phyloP scores from a whole-genome alignment of 2,113 vertebrate genomes.

The Neopipo cinnamomea region DNA sequence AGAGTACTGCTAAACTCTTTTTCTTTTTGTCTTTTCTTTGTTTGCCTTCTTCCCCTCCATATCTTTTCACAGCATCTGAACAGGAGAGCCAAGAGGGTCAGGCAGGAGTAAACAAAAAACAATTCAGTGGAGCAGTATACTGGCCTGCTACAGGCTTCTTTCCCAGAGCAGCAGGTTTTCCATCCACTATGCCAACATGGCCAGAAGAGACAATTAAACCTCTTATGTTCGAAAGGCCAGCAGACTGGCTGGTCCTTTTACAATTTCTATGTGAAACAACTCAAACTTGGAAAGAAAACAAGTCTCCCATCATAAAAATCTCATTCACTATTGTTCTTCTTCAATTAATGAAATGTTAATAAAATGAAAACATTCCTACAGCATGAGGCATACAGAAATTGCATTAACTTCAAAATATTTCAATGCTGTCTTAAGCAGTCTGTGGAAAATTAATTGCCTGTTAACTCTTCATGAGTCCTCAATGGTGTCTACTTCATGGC shows the following conservation, averaged over 20 bases:
- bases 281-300: neutral
- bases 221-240: neutral
- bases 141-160: neutral
- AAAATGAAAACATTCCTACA: conserved; percentile 7
- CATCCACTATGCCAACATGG: neutral
- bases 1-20: too few relatives aligned
- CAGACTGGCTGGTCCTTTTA: neutral
- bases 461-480: neutral
- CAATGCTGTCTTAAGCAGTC: neutral
- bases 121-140: neutral
- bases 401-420: neutral
- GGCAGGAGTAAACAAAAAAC: neutral
- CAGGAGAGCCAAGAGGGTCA: neutral
- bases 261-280: conserved; percentile 16
- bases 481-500: neutral
- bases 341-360: conserved; percentile 4
- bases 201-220: neutral
- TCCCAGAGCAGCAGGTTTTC: neutral
- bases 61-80: neutral
- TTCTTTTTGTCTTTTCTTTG: neutral
- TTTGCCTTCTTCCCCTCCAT: neutral
- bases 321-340: conserved; percentile 24
- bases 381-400: neutral
- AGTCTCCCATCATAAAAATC: neutral
- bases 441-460: neutral